Conservation (phyloP, 2,888 invertebrate species). For the Drosophila quasianomalipes region DNA sequence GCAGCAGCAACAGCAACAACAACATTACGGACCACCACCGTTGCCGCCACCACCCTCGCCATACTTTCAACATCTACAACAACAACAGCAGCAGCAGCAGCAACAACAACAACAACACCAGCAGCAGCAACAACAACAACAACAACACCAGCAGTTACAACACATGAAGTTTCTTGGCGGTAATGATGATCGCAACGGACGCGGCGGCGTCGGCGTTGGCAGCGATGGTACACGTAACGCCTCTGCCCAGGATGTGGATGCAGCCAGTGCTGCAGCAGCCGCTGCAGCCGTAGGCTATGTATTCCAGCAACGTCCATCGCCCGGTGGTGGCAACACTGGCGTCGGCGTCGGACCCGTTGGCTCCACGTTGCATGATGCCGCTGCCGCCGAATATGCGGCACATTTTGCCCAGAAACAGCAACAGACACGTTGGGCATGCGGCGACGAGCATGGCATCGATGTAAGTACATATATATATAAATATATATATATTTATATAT, state of each 20-base stretch:
- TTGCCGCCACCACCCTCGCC: conserved; percentile 51
- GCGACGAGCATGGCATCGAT: conserved; percentile 95
- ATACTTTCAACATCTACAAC: conserved; percentile 63
- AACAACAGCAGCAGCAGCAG: conserved; percentile 58
- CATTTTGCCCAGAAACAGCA: conserved; percentile 90
- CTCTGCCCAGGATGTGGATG: conserved; percentile 91
- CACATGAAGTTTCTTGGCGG: conserved; percentile 93
- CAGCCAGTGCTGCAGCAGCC: conserved; percentile 84
- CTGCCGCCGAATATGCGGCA: conserved; percentile 88
- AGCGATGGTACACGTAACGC: conserved; percentile 48
- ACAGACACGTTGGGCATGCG: conserved; percentile 93
- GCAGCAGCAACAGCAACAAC: conserved; percentile 55
- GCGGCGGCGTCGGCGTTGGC: conserved; percentile 79
- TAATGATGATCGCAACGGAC: conserved; percentile 89
- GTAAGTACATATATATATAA: conserved; percentile 87
- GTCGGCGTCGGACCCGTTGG: conserved; percentile 68
- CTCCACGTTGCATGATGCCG: conserved; percentile 88
- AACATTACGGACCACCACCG: conserved; percentile 44
- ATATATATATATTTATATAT: neutral
- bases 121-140: conserved; percentile 49
- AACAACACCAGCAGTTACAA: conserved; percentile 82
- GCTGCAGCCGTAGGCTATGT: conserved; percentile 95
- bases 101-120: conserved; percentile 44
- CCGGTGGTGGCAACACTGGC: conserved; percentile 59
- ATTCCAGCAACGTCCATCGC: conserved; percentile 86